Conservation (phyloP, 2,113 vertebrate species). For the Syngnathus floridae region DNA sequence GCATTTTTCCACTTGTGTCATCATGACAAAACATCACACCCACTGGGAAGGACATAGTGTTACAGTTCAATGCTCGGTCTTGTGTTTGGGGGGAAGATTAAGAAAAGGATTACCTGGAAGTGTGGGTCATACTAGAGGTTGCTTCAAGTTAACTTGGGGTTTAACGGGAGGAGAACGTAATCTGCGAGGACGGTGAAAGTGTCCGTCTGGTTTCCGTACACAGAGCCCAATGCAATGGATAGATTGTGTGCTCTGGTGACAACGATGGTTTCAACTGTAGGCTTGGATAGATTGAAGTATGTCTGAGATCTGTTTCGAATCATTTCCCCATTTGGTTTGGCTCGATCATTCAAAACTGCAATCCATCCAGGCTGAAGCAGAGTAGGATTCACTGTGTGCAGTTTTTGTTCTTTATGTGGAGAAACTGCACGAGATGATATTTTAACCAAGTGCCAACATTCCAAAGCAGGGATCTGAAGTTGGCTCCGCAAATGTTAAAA, state of each 20-base stretch:
- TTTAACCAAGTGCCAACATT: not conserved
- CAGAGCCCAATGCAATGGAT: not conserved
- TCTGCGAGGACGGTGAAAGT: not conserved
- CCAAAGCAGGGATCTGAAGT: slow-evolving; percentile 1
- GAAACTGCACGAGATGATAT: not conserved
- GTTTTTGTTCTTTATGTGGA: not conserved
- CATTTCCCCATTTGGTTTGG: too few species aligned
- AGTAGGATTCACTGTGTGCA: not conserved
- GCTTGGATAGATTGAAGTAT: too few species aligned
- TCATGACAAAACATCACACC: not conserved
- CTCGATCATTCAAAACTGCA: not conserved
- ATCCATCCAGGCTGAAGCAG: not conserved
- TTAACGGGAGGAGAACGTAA: not conserved
- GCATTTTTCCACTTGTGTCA: slow-evolving; percentile 9
- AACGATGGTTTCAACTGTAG: too few species aligned
- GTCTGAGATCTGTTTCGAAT: too few species aligned
- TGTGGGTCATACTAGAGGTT: slow-evolving; percentile 5
- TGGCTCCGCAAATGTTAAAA: not conserved
- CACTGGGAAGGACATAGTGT: slow-evolving; percentile 1
- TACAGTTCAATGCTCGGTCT: slow-evolving; percentile 4
- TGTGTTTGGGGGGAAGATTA: not conserved
- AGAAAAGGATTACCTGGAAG: slow-evolving; percentile 4
- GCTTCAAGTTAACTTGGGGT: slow-evolving; percentile 3
- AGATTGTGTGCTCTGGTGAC: not conserved
- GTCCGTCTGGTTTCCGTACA: not conserved